These are phyloP conservation scores for Holothuria glaberrima DNA, from an alignment of 35 echinoderm and acorn worm genomes.

Conservation along the genomic window DNA sequence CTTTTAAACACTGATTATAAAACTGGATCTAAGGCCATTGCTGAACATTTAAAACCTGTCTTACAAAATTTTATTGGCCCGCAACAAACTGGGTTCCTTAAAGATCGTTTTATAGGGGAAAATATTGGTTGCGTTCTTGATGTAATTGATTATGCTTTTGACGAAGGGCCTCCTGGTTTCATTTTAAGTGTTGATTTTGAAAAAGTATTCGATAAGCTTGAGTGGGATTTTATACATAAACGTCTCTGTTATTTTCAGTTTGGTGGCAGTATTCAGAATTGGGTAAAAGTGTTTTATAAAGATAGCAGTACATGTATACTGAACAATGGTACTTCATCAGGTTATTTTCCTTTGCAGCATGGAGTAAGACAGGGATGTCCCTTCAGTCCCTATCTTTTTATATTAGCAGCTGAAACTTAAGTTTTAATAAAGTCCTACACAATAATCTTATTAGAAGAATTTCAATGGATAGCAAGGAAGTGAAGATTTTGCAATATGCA, in stretches of 20 bases:
- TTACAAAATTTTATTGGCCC: neutral
- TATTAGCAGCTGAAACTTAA: constrained; percentile 16
- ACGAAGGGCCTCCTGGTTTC: too few relatives aligned
- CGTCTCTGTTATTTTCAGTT: too few relatives aligned
- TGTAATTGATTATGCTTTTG: too few relatives aligned
- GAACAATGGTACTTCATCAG: neutral
- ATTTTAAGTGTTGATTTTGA: too few relatives aligned
- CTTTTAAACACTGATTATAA: too few relatives aligned
- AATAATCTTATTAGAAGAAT: neutral
- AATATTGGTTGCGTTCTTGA: too few relatives aligned
- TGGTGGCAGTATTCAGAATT: neutral
- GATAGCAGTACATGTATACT: neutral
- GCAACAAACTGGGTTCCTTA: neutral
- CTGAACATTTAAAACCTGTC: neutral
- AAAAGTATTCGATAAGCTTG: too few relatives aligned
- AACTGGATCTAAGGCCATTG: neutral
- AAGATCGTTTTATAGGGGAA: neutral
- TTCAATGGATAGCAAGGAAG: neutral
- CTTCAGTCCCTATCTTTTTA: constrained; percentile 5
- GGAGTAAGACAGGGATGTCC: constrained; percentile 29
- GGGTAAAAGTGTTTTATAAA: neutral
- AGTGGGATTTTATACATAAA: too few relatives aligned
- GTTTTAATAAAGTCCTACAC: neutral
- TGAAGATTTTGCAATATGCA: neutral
- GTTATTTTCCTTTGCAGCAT: constrained; percentile 16